phyloP scores from a whole-genome alignment of 2,797 vertebrate species.

The Thalassophryne amazonica region DNA sequence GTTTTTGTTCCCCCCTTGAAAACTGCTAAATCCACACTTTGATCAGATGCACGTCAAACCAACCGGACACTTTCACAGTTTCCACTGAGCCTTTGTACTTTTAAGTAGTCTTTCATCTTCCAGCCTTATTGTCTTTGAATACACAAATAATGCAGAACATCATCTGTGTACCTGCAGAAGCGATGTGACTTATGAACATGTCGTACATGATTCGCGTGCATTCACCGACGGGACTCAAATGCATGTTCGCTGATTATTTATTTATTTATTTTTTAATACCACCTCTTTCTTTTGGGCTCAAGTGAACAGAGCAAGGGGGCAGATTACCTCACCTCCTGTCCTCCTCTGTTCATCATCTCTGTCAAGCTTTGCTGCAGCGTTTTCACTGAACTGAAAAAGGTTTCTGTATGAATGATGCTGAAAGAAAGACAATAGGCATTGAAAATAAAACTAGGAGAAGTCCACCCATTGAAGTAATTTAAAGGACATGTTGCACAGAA shows the following conservation, averaged over 20 bases:
- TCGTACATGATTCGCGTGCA: conserved; percentile 9
- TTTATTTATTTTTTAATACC: not conserved
- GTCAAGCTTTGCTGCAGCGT: not conserved
- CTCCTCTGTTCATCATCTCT: conserved; percentile 1
- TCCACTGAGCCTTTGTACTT: conserved; percentile 13
- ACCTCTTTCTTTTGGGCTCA: conserved; percentile 6
- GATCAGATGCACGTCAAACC: conserved; percentile 13
- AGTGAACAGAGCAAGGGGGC: conserved; percentile 45
- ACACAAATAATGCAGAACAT: conserved; percentile 20
- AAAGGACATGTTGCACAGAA: no score
- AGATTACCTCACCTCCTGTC: conserved; percentile 31
- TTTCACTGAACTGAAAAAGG: no score
- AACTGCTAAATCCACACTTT: not conserved
- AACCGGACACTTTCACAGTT: conserved; percentile 26
- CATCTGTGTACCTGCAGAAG: conserved; percentile 30
- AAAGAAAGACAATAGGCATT: no score
- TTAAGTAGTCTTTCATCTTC: conserved; percentile 34
- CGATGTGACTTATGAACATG: no score
- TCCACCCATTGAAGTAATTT: no score
- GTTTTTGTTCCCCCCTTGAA: conserved; percentile 2
- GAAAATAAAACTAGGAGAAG: no score
- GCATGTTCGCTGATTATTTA: conserved; percentile 8
- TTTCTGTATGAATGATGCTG: no score
- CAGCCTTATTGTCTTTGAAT: not conserved
- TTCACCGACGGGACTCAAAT: no score